A percentile compares a stretch with the other conserved stretches of the same genome.
Evolutionary conservation across 2,888 invertebrate species (phyloP).

Genomic region (Itoplectis maculator): DNA sequence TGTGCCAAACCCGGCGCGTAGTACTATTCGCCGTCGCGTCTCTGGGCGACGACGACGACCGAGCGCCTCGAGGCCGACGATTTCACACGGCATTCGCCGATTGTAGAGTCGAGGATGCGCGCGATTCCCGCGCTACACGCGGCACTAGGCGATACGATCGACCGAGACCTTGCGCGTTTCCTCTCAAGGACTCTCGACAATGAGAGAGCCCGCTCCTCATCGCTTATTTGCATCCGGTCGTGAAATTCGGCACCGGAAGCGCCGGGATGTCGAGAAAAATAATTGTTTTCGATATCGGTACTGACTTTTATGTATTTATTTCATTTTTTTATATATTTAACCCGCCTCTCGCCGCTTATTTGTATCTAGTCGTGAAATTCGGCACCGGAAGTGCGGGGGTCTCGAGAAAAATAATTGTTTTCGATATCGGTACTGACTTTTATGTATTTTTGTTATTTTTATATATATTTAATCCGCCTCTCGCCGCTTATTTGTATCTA

Average conservation of each 20-base stretch:
- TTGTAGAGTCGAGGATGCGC: slow-evolving; percentile 4
- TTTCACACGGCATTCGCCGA: slow-evolving; percentile 33
- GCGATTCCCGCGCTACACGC: neutral
- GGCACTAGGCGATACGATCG: slow-evolving; percentile 21
- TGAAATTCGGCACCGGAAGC: no score
- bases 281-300: neutral
- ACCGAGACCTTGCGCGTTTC: slow-evolving; percentile 33
- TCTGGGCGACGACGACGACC: neutral
- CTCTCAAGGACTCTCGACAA: slow-evolving; percentile 1
- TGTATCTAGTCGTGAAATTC: neutral
- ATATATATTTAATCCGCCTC: neutral
- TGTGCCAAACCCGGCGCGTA: slow-evolving; percentile 63
- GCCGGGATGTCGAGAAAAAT: no score
- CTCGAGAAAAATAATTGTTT: no score
- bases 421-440: neutral
- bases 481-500: neutral
- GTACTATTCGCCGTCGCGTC: slow-evolving; percentile 11
- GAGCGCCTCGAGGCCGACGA: slow-evolving; percentile 4
- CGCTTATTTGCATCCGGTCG: neutral
- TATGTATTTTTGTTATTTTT: neutral
- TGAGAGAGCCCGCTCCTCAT: neutral
- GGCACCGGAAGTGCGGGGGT: no score
- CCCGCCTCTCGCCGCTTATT: neutral
- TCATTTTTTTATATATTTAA: no score
- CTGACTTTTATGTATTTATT: neutral